A percentile compares a stretch with the other conserved stretches of the same genome.
Evolutionary conservation across 1,140 invertebrate species (phyloP).

Genomic region (Caligus rogercresseyi): DNA sequence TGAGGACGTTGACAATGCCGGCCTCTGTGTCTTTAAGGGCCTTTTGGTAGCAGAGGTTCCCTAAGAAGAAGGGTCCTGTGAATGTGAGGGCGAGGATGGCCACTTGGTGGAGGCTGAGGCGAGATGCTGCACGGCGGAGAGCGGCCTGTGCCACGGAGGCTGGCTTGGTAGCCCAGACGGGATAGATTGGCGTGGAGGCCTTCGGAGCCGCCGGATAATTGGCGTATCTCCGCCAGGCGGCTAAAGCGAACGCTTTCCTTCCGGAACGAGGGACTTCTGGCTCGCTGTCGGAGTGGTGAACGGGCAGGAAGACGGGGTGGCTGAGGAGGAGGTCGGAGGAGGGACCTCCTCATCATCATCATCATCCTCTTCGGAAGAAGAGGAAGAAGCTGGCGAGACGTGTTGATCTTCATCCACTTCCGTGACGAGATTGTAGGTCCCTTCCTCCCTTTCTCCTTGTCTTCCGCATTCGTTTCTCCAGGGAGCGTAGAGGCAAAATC

Average conservation of each 20-base stretch:
- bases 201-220: slow-evolving; percentile 35
- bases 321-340: not conserved
- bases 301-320: slow-evolving; percentile 1
- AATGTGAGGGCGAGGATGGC: slow-evolving; percentile 55
- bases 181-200: slow-evolving; percentile 65
- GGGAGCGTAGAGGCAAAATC: slow-evolving; percentile 57
- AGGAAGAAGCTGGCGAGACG: not conserved
- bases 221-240: slow-evolving; percentile 49
- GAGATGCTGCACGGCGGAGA: slow-evolving; percentile 44
- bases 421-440: not conserved
- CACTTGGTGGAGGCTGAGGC: slow-evolving; percentile 47
- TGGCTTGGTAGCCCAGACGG: slow-evolving; percentile 53
- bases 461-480: slow-evolving; percentile 24
- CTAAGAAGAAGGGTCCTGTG: slow-evolving; percentile 51
- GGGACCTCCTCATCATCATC: not conserved
- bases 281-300: slow-evolving; percentile 2
- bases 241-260: slow-evolving; percentile 56
- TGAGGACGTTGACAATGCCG: slow-evolving; percentile 56
- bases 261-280: slow-evolving; percentile 23
- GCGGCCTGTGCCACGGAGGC: slow-evolving; percentile 47
- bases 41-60: slow-evolving; percentile 60
- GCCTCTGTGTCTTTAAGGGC: slow-evolving; percentile 53
- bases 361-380: not conserved
- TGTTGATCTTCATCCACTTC: not conserved
- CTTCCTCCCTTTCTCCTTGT: not conserved